A percentile compares a stretch with the other conserved stretches of the same genome.
Evolutionary conservation across 1,140 invertebrate genomes (phyloP).

Genomic region (Dinothrombium tinctorium): DNA sequence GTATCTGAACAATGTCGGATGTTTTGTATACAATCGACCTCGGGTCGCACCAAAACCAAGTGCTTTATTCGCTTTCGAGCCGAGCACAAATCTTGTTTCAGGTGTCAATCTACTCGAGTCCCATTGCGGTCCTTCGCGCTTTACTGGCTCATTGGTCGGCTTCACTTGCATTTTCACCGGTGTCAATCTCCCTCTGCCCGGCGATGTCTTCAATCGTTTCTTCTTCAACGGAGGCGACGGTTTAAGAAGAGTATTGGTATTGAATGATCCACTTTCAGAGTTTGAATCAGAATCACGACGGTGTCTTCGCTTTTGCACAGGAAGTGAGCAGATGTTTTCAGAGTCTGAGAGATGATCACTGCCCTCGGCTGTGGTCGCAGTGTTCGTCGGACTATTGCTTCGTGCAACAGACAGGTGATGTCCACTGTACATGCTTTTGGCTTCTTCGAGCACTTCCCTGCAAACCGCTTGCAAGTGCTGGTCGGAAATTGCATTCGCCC

Average conservation of each 20-base stretch:
- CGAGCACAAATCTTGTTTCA: constrained; percentile 51
- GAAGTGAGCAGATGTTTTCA: neutral
- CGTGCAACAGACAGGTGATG: neutral
- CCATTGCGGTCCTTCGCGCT: constrained; percentile 36
- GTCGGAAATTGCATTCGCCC: constrained; percentile 41
- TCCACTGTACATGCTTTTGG: constrained; percentile 18
- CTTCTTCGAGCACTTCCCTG: constrained; percentile 46
- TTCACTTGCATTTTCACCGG: neutral
- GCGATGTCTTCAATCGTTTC: neutral
- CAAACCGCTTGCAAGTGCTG: constrained; percentile 46
- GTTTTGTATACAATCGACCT: constrained; percentile 45
- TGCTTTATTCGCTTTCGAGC: constrained; percentile 37
- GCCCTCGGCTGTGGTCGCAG: neutral
- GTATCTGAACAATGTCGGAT: constrained; percentile 47
- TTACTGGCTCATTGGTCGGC: constrained; percentile 18
- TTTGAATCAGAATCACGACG: neutral
- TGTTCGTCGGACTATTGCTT: neutral
- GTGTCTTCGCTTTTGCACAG: neutral
- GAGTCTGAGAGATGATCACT: too few relatives aligned
- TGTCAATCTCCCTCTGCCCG: constrained; percentile 10
- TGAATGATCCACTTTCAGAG: neutral
- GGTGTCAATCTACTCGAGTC: constrained; percentile 38
- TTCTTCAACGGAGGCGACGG: neutral
- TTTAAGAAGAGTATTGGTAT: neutral
- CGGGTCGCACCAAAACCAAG: constrained; percentile 46